phyloP scores from a whole-genome alignment of 2,113 vertebrate genomes.

The Pelecanoides urinatrix region DNA sequence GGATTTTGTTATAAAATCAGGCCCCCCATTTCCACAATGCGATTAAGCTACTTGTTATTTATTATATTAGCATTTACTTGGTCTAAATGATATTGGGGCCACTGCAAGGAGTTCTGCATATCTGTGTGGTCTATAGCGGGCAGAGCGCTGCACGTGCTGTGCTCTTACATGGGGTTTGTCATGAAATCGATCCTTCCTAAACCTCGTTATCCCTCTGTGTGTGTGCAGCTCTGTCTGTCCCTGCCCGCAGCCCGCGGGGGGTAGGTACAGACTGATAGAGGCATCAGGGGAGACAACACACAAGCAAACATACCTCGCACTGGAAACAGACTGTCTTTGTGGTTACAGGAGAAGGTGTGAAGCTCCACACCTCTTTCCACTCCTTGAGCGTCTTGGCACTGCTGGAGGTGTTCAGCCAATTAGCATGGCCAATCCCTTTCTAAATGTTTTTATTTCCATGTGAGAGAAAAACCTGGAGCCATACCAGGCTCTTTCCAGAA shows the following conservation, averaged over 20 bases:
- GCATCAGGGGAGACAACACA: background rate
- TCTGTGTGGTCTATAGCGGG: background rate
- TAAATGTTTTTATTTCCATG: background rate
- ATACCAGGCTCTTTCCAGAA: background rate
- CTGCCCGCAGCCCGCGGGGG: background rate
- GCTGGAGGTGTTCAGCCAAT: background rate
- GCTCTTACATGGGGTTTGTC: background rate
- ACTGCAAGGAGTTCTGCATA: background rate
- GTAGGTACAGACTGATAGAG: rapidly evolving
- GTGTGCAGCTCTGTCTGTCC: background rate
- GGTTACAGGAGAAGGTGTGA: background rate
- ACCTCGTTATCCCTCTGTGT: background rate
- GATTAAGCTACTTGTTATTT: background rate
- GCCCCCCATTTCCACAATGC: background rate
- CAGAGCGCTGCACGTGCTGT: background rate
- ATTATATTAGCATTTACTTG: background rate
- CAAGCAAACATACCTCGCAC: background rate
- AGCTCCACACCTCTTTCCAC: background rate
- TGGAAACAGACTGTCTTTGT: background rate
- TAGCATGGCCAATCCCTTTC: background rate
- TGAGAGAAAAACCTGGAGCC: background rate
- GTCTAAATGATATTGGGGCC: background rate
- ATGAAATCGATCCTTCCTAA: background rate
- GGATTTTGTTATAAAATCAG: background rate
- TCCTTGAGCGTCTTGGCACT: background rate